Conservation (phyloP, 2,888 invertebrate genomes). For the Idaea aversata region DNA sequence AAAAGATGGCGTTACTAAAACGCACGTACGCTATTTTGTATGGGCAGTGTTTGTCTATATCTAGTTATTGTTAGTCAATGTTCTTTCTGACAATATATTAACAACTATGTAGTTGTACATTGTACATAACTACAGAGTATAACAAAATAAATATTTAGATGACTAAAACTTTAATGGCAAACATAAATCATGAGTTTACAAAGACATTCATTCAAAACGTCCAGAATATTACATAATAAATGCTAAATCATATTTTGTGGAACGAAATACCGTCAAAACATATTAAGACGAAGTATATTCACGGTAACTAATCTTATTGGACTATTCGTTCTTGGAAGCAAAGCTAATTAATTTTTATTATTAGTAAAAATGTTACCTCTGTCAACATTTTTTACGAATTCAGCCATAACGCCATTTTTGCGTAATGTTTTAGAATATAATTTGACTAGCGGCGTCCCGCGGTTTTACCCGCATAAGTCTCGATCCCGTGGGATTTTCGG, state of each 20-base stretch:
- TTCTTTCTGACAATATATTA: background rate
- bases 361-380: conserved; percentile 1
- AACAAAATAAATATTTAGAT: background rate
- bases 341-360: conserved; percentile 14
- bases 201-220: background rate
- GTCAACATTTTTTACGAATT: background rate
- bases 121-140: background rate
- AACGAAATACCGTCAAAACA: background rate
- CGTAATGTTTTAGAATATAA: background rate
- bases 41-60: no score
- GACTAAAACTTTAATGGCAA: background rate
- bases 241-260: background rate
- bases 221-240: background rate
- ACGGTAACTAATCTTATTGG: background rate
- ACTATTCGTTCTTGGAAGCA: conserved; percentile 15
- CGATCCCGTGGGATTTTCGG: background rate
- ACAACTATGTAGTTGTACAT: background rate
- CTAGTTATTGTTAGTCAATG: no score
- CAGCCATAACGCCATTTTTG: background rate
- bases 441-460: no score
- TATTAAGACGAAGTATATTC: background rate
- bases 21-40: no score
- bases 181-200: background rate
- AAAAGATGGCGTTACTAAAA: no score
- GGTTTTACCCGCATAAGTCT: no score